Percentiles rank a stretch among this genome's conserved stretches.
Evolutionary conservation across 1,140 invertebrate species (phyloP).

Genomic region (Lutraria rhynchaena): DNA sequence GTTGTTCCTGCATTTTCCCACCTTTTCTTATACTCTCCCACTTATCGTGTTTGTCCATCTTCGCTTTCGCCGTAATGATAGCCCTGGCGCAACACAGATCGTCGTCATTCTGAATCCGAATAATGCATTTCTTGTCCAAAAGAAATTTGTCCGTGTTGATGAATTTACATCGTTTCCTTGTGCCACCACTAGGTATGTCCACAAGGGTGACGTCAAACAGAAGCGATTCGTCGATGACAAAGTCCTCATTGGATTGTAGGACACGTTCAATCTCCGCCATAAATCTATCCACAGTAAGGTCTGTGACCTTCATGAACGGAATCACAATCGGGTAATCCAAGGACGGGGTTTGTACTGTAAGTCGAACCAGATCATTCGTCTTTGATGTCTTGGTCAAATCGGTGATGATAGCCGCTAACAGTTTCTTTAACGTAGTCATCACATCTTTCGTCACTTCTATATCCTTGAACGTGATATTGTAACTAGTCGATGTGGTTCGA

Average conservation of each 20-base stretch:
- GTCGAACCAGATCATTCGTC: neutral
- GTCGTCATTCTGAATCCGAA: no score
- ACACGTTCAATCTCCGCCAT: slow-evolving; percentile 10
- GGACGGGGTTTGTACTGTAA: slow-evolving; percentile 15
- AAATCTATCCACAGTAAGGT: slow-evolving; percentile 5
- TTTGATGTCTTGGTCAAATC: neutral
- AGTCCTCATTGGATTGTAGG: no score
- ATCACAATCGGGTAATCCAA: no score
- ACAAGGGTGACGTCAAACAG: no score
- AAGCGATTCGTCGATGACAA: no score
- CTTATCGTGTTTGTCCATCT: slow-evolving; percentile 30
- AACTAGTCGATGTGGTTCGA: slow-evolving; percentile 10
- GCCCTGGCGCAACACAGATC: no score
- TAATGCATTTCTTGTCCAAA: no score
- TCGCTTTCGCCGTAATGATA: no score
- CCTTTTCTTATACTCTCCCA: neutral
- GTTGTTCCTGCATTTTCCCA: neutral
- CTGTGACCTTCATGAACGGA: neutral
- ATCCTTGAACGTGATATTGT: neutral
- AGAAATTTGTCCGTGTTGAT: no score
- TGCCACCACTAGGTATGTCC: no score
- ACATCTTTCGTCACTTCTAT: no score
- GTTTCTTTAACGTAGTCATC: neutral
- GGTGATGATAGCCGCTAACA: neutral
- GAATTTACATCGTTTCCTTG: no score